These are phyloP conservation scores for Hemistola chrysoprasaria DNA, from an alignment of 2,888 invertebrate genomes.

Conservation along the genomic window DNA sequence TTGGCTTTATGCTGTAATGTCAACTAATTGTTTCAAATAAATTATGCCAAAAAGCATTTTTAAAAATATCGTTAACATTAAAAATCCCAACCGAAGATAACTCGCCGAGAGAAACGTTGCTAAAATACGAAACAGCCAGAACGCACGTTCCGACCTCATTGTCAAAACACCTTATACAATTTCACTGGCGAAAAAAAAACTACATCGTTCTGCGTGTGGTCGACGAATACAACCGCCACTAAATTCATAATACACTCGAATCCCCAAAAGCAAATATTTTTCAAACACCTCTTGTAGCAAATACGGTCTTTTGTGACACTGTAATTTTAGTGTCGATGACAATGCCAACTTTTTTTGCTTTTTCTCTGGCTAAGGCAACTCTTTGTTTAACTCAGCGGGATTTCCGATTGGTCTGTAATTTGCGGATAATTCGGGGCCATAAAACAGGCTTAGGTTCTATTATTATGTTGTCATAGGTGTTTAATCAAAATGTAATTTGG, in stretches of 20 bases:
- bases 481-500: constrained; percentile 46
- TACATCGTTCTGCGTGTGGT: constrained; percentile 35
- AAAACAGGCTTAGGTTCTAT: constrained; percentile 49
- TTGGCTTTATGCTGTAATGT: too few relatives aligned
- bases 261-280: constrained; percentile 71
- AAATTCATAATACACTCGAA: constrained; percentile 62
- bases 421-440: constrained; percentile 65
- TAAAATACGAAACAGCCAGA: constrained; percentile 66
- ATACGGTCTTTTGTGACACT: constrained; percentile 69
- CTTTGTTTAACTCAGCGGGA: constrained; percentile 68
- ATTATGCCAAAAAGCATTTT: too few relatives aligned
- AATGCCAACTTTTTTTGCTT: constrained; percentile 36
- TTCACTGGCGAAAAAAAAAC: constrained; percentile 47
- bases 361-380: constrained; percentile 24
- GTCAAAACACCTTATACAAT: constrained; percentile 80
- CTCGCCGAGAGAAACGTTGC: constrained; percentile 49
- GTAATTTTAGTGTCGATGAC: constrained; percentile 76
- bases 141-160: constrained; percentile 73
- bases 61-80: constrained; percentile 16
- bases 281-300: constrained; percentile 72
- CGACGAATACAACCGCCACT: constrained; percentile 36
- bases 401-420: constrained; percentile 70
- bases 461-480: constrained; percentile 66
- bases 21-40: too few relatives aligned
- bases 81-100: constrained; percentile 26